Evolutionary conservation across 2,113 vertebrate genomes (phyloP).

Genomic region (Lynx canadensis): DNA sequence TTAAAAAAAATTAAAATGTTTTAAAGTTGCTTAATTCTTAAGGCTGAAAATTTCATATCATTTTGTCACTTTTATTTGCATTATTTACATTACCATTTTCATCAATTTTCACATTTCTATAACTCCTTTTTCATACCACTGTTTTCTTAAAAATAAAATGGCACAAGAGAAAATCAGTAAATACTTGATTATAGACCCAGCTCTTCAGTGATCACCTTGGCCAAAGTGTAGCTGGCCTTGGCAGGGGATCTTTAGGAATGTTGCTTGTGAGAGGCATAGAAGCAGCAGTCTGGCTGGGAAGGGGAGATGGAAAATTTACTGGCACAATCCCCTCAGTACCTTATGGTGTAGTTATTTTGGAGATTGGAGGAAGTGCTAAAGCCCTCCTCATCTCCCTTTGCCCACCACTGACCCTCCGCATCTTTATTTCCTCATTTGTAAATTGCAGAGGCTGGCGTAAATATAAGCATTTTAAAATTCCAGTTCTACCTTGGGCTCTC

Average conservation of each 20-base stretch:
- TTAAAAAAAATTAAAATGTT: background rate
- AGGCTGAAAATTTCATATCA: background rate
- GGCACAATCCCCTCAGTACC: accelerated
- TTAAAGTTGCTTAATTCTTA: background rate
- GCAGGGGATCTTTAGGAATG: background rate
- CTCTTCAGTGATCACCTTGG: background rate
- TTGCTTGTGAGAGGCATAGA: background rate
- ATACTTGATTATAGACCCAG: background rate
- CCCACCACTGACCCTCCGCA: background rate
- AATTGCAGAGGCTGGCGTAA: background rate
- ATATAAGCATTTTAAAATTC: background rate
- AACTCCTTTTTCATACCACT: background rate
- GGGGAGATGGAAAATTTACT: background rate
- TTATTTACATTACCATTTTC: background rate
- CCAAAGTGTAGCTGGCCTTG: background rate
- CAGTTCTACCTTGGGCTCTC: background rate
- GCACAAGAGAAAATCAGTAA: background rate
- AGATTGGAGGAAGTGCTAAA: background rate
- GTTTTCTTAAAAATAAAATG: constrained; percentile 30
- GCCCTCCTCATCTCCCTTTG: background rate
- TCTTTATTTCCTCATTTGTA: background rate
- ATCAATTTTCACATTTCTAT: background rate
- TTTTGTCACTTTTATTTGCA: background rate
- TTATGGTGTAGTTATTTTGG: background rate
- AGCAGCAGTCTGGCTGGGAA: background rate